Evolutionary conservation across 2,888 invertebrate species (phyloP).

Genomic region (Acleris holmiana): DNA sequence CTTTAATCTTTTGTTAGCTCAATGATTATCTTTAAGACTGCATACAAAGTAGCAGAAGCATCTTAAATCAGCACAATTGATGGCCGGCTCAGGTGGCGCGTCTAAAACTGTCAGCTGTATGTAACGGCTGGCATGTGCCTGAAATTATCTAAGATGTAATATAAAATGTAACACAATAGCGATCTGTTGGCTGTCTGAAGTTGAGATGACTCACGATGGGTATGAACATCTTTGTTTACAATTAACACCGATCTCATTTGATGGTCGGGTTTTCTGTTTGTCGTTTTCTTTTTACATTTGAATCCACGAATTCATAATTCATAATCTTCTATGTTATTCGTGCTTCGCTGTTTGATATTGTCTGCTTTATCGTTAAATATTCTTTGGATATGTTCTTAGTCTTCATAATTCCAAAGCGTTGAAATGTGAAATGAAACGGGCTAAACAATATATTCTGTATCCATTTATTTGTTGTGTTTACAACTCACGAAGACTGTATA

Average conservation of each 20-base stretch:
- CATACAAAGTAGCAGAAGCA: constrained; percentile 54
- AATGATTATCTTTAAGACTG: constrained; percentile 40
- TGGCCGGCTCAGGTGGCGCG: constrained; percentile 55
- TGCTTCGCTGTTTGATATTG: no score
- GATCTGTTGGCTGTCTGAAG: not conserved
- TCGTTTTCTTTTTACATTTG: no score
- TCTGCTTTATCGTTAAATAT: no score
- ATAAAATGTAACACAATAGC: constrained; percentile 17
- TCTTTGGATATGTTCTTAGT: no score
- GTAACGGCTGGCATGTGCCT: constrained; percentile 41
- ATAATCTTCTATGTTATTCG: no score
- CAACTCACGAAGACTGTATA: constrained; percentile 53
- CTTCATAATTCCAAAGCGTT: not conserved
- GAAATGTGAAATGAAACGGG: not conserved
- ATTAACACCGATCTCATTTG: not conserved
- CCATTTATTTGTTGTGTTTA: constrained; percentile 69
- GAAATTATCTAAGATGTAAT: constrained; percentile 35
- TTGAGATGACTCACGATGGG: not conserved
- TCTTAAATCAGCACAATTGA: constrained; percentile 61
- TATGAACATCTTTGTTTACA: not conserved
- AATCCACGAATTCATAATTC: no score
- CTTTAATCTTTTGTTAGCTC: not conserved
- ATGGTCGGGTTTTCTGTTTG: no score
- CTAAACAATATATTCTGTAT: constrained; percentile 24
- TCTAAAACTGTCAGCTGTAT: constrained; percentile 46